Evolutionary conservation across 2,888 invertebrate genomes (phyloP).

Genomic region (Sphecodes monilicornis): DNA sequence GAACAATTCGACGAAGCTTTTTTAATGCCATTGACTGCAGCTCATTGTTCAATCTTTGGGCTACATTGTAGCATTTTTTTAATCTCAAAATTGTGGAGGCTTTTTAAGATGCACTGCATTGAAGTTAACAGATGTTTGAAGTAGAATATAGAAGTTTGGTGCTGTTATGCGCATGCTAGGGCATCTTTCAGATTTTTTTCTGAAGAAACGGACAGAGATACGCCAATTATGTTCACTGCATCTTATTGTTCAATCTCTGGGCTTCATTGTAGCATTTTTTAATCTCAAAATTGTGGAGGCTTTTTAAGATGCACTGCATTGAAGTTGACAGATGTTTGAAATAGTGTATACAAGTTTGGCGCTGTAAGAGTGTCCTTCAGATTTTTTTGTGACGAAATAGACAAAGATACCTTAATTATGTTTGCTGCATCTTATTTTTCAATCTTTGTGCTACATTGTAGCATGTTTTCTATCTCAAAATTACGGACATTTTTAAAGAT

Average conservation of each 20-base stretch:
- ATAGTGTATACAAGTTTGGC: no score
- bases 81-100: no score
- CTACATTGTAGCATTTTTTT: not conserved
- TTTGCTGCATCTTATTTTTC: not conserved
- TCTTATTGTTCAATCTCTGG: not conserved
- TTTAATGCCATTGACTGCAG: not conserved
- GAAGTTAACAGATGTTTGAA: not conserved
- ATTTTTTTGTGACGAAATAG: no score
- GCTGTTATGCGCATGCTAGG: no score
- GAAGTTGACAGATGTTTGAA: not conserved
- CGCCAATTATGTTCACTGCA: not conserved
- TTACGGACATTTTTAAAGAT: no score
- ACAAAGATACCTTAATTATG: no score
- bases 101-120: not conserved
- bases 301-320: not conserved
- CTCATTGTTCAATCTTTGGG: not conserved
- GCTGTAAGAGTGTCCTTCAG: no score
- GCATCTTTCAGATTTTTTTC: no score
- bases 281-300: no score
- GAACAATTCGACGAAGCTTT: no score
- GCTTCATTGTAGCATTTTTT: not conserved
- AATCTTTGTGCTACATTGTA: not conserved
- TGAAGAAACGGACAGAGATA: no score
- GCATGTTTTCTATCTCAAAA: not conserved
- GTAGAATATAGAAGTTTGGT: no score